Evolutionary conservation across 2,888 invertebrate genomes (phyloP).

Genomic region (Drosophila parthenogenetica): DNA sequence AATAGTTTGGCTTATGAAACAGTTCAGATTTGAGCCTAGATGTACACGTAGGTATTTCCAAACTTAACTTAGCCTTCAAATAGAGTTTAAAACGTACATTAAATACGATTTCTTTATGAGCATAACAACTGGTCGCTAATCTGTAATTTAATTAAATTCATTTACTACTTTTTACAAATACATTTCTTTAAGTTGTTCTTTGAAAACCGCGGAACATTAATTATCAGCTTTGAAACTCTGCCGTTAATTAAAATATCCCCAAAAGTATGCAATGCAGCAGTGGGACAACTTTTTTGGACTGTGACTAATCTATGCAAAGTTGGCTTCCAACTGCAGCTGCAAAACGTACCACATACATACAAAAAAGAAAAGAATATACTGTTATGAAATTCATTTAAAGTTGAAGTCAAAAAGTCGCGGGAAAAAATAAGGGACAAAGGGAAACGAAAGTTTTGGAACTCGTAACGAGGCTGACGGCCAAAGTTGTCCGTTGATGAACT

Average conservation of each 20-base stretch:
- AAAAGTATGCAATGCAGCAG: slow-evolving; percentile 49
- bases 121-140: no score
- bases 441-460: slow-evolving; percentile 60
- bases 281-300: slow-evolving; percentile 32
- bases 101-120: no score
- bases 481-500: slow-evolving; percentile 74
- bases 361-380: slow-evolving; percentile 40
- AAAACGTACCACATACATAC: slow-evolving; percentile 23
- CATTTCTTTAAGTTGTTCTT: not conserved
- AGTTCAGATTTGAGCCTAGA: slow-evolving; percentile 7
- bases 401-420: slow-evolving; percentile 72
- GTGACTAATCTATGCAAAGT: slow-evolving; percentile 63
- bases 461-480: slow-evolving; percentile 56
- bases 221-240: slow-evolving; percentile 39
- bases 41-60: no score
- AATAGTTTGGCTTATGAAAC: slow-evolving; percentile 9
- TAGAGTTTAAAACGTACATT: no score
- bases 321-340: slow-evolving; percentile 38
- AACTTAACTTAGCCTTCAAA: no score
- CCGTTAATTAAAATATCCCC: slow-evolving; percentile 50
- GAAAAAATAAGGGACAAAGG: slow-evolving; percentile 29
- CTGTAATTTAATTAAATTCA: no score
- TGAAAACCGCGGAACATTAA: slow-evolving; percentile 25
- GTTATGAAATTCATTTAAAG: slow-evolving; percentile 73
- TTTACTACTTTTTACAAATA: no score